Percentiles rank a stretch among this genome's conserved stretches.
Evolutionary conservation across 2,113 vertebrate genomes (phyloP).

Genomic region (Hydropotes inermis): DNA sequence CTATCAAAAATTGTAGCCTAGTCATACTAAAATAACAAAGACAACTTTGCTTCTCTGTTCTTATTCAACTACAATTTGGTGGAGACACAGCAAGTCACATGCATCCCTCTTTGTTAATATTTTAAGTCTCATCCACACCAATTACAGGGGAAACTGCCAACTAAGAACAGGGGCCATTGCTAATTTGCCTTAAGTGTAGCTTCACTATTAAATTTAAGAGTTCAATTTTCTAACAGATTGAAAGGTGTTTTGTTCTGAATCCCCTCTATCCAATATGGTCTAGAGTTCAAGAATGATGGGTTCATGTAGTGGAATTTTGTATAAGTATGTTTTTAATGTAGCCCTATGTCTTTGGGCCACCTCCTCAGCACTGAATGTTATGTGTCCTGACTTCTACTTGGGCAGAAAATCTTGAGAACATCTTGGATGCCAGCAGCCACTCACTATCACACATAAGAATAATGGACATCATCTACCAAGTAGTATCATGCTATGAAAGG

Average conservation of each 20-base stretch:
- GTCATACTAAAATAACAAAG: neutral
- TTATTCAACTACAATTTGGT: neutral
- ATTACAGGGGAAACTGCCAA: neutral
- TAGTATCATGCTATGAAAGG: neutral
- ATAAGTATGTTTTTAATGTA: neutral
- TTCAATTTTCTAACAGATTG: neutral
- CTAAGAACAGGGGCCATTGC: neutral
- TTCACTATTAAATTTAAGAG: neutral
- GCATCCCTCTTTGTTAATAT: neutral
- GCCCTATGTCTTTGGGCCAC: neutral
- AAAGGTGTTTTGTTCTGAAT: neutral
- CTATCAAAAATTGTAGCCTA: neutral
- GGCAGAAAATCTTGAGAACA: neutral
- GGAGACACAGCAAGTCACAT: neutral
- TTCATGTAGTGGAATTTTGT: neutral
- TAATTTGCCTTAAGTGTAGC: neutral
- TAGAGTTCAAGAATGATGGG: neutral
- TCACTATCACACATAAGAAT: neutral
- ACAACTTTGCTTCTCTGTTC: neutral
- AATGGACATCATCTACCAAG: neutral
- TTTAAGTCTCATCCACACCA: neutral
- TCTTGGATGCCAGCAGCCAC: neutral
- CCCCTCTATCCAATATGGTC: neutral
- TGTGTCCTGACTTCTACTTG: neutral
- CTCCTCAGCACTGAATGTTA: neutral